Evolutionary conservation across 2,888 invertebrate genomes (phyloP), one percentile per base, ranked within the genome.

Genomic region (Cepaea hortensis): DNA sequence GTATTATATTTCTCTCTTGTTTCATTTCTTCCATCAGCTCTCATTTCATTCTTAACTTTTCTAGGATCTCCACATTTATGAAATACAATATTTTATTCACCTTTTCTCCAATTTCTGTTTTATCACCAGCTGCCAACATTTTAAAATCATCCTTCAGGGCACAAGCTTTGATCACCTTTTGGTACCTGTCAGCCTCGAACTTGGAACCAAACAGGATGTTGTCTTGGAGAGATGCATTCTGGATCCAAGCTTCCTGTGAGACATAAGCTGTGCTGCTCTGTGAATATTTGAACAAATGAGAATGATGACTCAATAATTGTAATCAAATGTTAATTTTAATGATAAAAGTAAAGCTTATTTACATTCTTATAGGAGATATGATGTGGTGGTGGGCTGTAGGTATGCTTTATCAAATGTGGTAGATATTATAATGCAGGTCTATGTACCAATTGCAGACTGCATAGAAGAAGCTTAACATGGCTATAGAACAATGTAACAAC

Each of bases 31-130:
- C 35, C 35, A 35, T 35, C 35, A 35, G 35, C 35, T 35, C 35
- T 35, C 35, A 35, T 35, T 35, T 35, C 35, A 35, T 35, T 35
- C 35, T 35, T 35, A 35, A 35, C 35, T 35, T 35, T 35, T 35
- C 35, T 35, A 35, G 35, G 35, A 35, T 35, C 35, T 35, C 35
- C 35, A 35, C 35, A 35, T 35, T 35, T 35, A 35, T 35, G 35
- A 35, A 35, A 35, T 35, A 35, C 35, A 35, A 35, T 35, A 35
- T 35, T 35, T 35, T 35, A 13, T 68, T 86, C 85, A 95, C 95
- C 94, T 96, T 96, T 92, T 96, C 96, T 77, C 96, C 96, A 86
- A 96, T 95, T 93, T 96, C 96, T 2, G 95, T 95, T 89, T 94
- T 92, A 90, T 96, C 96, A 15, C 95, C 95, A 7, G 94, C 95